Base-by-base conservation (phyloP, 2,888 invertebrate genomes). In the Drosophila testacea region DNA sequence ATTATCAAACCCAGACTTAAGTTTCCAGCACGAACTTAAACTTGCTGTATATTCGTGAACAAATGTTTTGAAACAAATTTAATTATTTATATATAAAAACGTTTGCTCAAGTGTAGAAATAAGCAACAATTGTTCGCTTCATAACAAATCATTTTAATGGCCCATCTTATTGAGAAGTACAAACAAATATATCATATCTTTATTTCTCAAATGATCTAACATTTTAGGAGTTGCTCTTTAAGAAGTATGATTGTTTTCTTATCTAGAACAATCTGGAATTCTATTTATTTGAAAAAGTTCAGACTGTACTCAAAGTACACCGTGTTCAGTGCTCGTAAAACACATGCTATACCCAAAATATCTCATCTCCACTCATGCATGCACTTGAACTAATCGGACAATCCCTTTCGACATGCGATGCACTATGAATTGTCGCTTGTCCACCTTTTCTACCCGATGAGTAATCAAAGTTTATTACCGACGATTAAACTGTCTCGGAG, bases 401-500 rank as follows among this genome's bases (percentile, higher is more conserved):
- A 72, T 50, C 73, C 61, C 64, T 59, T 56, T 63, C 22, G 46
- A 55, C 44, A 69, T 46, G 54, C 59, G 50, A 41, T 54, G 46
- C 57, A 32, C 39, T 39, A 42, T 63, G 63, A 69, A 56, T 63
- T 73, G 60, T 73, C 42, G 60, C 28, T 36, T 39, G 28, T n/a
- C 32, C 28, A 42, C 42, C 42, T 38, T 38, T 42, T 13, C 47
- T n/a, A 27, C 30, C 11, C 42, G 44, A 55, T 77, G 76, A 76
- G 77, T 73, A 76, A 77, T 69, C 73, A 69, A 62, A 57, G 72
- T 44, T 61, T 52, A 46, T 47, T 27, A 13, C 38, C 56, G 32
- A 36, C 55, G 10, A 27, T 34, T 39, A n/a, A 39, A 36, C 39
- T 52, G 42, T 55, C 42, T 22, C 47, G 51, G 52, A 34, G 9